A percentile compares a stretch with the other conserved stretches of the same genome.
Conservation (phyloP, 2,888 invertebrate genomes). For the Amphiduros pacificus region DNA sequence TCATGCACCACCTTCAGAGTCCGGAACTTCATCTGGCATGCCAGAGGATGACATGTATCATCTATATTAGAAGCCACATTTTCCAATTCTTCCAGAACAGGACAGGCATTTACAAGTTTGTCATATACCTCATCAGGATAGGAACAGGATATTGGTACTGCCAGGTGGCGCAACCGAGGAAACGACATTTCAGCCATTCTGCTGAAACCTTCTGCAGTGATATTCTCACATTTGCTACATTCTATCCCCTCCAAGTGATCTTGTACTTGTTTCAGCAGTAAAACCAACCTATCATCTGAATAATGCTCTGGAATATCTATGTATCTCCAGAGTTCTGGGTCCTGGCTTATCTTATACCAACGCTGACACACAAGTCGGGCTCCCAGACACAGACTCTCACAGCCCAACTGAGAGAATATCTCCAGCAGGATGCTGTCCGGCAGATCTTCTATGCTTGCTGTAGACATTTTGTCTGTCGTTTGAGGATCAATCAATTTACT, state of each 20-base stretch:
- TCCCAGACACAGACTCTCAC: constrained; percentile 14
- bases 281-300: constrained; percentile 9
- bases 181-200: constrained; percentile 14
- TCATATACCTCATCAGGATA: constrained; percentile 24
- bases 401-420: constrained; percentile 12
- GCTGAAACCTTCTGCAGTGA: constrained; percentile 22
- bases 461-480: not conserved
- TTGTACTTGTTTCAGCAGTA: constrained; percentile 14
- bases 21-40: constrained; percentile 23
- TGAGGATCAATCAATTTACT: no score
- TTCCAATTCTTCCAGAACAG: constrained; percentile 25
- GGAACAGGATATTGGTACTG: constrained; percentile 18
- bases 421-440: constrained; percentile 14
- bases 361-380: constrained; percentile 6
- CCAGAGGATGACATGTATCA: constrained; percentile 27
- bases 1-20: constrained; percentile 25
- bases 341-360: constrained; percentile 9
- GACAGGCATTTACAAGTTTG: constrained; percentile 22
- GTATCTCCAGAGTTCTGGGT: constrained; percentile 11
- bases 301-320: constrained; percentile 15
- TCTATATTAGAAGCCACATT: constrained; percentile 24
- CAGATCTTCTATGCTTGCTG: constrained; percentile 8
- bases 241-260: constrained; percentile 24
- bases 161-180: constrained; percentile 19
- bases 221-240: constrained; percentile 24